Base-by-base conservation (phyloP, 2,888 invertebrate species). In the Tachina fera region DNA sequence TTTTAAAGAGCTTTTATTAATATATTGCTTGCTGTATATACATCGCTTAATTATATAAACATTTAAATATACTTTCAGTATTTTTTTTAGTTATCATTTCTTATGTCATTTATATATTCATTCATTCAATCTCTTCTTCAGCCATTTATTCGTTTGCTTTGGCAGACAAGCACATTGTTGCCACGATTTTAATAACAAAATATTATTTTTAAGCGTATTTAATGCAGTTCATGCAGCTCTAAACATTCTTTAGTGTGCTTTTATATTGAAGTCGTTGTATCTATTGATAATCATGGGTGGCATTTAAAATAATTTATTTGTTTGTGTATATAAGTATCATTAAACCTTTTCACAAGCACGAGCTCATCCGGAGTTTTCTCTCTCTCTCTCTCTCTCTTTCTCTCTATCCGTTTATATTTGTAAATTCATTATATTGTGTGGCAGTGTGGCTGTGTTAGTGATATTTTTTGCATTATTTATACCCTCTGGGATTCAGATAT, bases 261-360 rank as follows among this genome's bases (percentile, higher is more conserved):
- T 51, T 43, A 53, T 11, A 53, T 31, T 45, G 8, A 9, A 19
- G 45, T 47, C 56, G 47, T 51, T 16, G 13, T 45, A 39, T 14
- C 8, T 65, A 22, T 49, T n/a, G 9, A 68, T 47, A 77, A 60
- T 71, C 56, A 19, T 71, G 79, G 79, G 79, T 63, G 79, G 71
- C 22, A 63, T 71, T 71, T 39, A 47, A 45, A 53, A 71, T 71
- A 43, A 61, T 43, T 51, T 45, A 43, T 9, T n/a, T 41, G 49
- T 65, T 58, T 31, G 9, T 47, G 60, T 53, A 10, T 22, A 60
- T 60, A 61, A 43, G 43, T 43, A 16, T 6, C 9, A 43, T 61
- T 61, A 19, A 16, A 1, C 43, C 9, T 41, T 11, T 61, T n/a
- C n/a, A 43, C 43, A 31, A 16, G 31, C 11, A 67, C 10, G 1